phyloP scores from a whole-genome alignment of 2,888 invertebrate species.

The Anagyrus pseudococci region DNA sequence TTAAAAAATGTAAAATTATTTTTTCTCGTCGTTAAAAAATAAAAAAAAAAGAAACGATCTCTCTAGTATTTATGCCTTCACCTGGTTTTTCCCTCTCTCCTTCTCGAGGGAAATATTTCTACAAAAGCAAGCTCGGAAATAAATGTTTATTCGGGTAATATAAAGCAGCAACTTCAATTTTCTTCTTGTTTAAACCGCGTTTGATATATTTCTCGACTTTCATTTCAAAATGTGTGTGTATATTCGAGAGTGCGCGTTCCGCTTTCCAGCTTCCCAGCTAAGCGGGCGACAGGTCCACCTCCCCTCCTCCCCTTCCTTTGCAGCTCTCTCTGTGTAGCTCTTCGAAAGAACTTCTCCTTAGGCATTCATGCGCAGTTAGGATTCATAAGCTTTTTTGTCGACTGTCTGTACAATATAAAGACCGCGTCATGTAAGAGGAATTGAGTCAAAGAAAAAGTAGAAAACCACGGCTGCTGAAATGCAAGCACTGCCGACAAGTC shows the following conservation, averaged over 20 bases:
- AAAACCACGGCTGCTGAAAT: conserved; percentile 18
- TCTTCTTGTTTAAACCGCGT: conserved; percentile 37
- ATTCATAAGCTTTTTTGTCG: conserved; percentile 51
- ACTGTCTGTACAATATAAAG: conserved; percentile 26
- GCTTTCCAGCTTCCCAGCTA: not conserved
- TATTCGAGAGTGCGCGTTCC: conserved; percentile 9
- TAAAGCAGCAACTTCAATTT: conserved; percentile 34
- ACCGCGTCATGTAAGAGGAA: not conserved
- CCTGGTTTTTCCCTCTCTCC: too few species aligned
- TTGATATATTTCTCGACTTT: conserved; percentile 34
- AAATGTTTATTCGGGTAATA: conserved; percentile 36
- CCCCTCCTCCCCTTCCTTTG: not conserved
- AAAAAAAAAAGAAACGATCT: too few species aligned
- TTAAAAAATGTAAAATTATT: too few species aligned
- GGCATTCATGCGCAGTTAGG: conserved; percentile 55
- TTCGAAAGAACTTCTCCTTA: conserved; percentile 40
- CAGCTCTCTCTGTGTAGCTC: conserved; percentile 7
- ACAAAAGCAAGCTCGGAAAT: conserved; percentile 23
- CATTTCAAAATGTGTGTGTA: conserved; percentile 27
- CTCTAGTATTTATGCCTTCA: too few species aligned
- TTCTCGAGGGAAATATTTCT: conserved; percentile 23
- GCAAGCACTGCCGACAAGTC: conserved; percentile 13
- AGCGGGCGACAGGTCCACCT: not conserved
- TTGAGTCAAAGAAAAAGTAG: conserved; percentile 31
- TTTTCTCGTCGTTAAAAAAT: too few species aligned